Evolutionary conservation across 2,888 invertebrate species (phyloP).

Genomic region (Hypolimnas misippus): DNA sequence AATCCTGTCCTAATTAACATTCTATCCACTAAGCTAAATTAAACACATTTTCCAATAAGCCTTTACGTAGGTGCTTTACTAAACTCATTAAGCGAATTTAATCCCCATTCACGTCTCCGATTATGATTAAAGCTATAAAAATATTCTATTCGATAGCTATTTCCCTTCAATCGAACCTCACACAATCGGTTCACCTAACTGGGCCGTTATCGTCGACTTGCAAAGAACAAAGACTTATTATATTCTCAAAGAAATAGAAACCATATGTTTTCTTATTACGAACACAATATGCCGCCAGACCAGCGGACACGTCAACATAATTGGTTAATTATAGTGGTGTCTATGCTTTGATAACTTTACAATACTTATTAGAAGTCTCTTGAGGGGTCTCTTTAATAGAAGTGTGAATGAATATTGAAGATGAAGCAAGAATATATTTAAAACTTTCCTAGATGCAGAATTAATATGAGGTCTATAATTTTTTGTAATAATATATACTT

Average conservation of each 20-base stretch:
- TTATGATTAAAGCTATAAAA: not conserved
- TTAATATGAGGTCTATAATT: too few species aligned
- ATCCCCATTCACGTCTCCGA: not conserved
- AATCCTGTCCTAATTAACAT: too few species aligned
- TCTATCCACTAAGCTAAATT: too few species aligned
- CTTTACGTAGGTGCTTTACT: too few species aligned
- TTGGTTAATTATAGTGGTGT: slow-evolving; percentile 30
- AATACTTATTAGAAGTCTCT: not conserved
- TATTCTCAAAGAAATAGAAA: slow-evolving; percentile 19
- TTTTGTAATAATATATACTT: too few species aligned
- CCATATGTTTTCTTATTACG: slow-evolving; percentile 27
- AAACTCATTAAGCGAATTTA: not conserved
- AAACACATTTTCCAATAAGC: too few species aligned
- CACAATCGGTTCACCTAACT: slow-evolving; percentile 2
- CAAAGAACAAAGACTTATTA: slow-evolving; percentile 32
- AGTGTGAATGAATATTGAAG: not conserved
- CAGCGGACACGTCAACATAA: slow-evolving; percentile 19
- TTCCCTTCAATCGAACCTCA: slow-evolving; percentile 2
- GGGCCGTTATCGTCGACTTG: slow-evolving; percentile 26
- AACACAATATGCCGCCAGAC: slow-evolving; percentile 27
- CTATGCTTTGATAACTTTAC: slow-evolving; percentile 24
- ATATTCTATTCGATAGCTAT: slow-evolving; percentile 1
- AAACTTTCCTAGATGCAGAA: too few species aligned
- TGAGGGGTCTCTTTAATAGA: too few species aligned
- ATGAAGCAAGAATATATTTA: too few species aligned